Evolutionary conservation across 1,140 invertebrate species (phyloP).

Genomic region (Frieseomelitta varia): DNA sequence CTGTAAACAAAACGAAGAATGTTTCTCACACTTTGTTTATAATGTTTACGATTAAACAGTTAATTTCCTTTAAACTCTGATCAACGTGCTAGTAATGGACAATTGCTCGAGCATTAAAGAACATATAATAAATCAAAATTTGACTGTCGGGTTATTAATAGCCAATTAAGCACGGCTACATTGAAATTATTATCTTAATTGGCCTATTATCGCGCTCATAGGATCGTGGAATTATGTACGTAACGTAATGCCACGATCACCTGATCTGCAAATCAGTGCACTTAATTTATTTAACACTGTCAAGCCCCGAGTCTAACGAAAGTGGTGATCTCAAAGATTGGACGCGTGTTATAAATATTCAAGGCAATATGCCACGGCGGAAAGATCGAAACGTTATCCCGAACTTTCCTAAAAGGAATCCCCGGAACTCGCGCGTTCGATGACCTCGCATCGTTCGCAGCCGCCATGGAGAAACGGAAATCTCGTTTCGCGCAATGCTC

Average conservation of each 20-base stretch:
- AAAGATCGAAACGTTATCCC: conserved; percentile 47
- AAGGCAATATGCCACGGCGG: conserved; percentile 7
- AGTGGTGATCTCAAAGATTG: conserved; percentile 17
- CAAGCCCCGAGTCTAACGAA: no score
- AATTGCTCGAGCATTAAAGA: not conserved
- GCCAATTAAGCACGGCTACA: conserved; percentile 41
- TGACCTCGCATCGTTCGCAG: conserved; percentile 17
- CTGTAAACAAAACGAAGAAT: not conserved
- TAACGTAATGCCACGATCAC: not conserved
- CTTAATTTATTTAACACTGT: not conserved
- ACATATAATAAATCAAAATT: not conserved
- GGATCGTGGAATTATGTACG: no score
- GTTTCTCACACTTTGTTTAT: no score
- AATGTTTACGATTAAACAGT: no score
- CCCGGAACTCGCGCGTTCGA: conserved; percentile 26
- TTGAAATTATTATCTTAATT: conserved; percentile 65
- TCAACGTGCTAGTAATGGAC: not conserved
- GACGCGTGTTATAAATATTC: conserved; percentile 58
- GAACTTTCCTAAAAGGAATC: conserved; percentile 50
- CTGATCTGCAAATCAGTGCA: not conserved
- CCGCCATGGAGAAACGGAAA: not conserved
- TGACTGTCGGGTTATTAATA: conserved; percentile 13
- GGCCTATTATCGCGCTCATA: conserved; percentile 50
- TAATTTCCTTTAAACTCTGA: not conserved
- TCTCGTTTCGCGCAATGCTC: not conserved